Percentiles rank a stretch among this genome's conserved stretches.
phyloP scores from a whole-genome alignment of 2,888 invertebrate species.

The Aleiodes leptofemur region DNA sequence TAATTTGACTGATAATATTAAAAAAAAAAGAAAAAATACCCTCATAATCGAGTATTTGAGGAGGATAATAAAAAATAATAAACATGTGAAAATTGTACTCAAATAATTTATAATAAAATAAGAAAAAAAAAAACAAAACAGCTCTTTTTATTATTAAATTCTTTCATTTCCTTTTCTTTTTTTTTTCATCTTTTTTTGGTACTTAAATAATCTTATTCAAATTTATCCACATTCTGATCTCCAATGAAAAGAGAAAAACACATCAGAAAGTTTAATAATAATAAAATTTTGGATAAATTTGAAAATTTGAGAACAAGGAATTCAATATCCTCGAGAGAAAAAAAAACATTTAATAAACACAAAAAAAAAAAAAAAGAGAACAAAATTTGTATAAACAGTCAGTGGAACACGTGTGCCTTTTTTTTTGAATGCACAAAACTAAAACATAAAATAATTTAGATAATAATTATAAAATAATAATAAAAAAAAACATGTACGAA shows the following conservation, averaged over 20 bases:
- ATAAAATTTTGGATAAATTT: constrained; percentile 38
- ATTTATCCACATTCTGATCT: no score
- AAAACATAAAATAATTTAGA: constrained; percentile 54
- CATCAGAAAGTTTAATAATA: constrained; percentile 31
- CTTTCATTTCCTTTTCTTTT: constrained; percentile 25
- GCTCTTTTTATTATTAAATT: background rate
- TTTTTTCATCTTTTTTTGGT: constrained; percentile 22
- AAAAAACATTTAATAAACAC: constrained; percentile 18
- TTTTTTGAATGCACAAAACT: constrained; percentile 56
- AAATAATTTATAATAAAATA: constrained; percentile 7
- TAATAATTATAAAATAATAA: constrained; percentile 28
- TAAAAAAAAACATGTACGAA: constrained; percentile 54
- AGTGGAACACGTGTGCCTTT: constrained; percentile 65
- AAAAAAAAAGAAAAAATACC: constrained; percentile 1
- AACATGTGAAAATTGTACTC: background rate
- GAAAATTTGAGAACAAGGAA: constrained; percentile 37
- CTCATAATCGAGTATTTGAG: constrained; percentile 15
- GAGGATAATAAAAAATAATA: background rate
- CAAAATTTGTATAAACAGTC: constrained; percentile 57
- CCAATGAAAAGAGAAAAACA: no score
- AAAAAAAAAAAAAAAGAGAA: constrained; percentile 34
- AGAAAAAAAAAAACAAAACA: constrained; percentile 18
- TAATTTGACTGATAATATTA: constrained; percentile 3
- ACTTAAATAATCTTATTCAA: constrained; percentile 38
- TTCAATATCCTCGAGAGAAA: constrained; percentile 10